Evolutionary conservation across 2,888 invertebrate genomes (phyloP), one percentile per base, ranked within the genome.

Genomic region (Candidula unifasciata): DNA sequence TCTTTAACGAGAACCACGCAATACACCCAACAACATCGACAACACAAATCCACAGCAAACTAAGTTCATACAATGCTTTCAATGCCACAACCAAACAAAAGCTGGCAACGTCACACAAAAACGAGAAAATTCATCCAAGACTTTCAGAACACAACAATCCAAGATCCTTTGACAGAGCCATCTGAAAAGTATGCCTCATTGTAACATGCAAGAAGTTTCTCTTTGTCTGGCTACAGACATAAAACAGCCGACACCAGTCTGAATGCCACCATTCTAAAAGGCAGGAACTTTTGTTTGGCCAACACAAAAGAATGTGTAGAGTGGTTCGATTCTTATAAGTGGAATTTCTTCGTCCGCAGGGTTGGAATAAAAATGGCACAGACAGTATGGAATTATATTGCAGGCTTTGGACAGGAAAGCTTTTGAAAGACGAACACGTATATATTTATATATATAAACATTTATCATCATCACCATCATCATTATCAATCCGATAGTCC

Each of bases 271-370:
- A 54, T 74, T 52, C n/a, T 54, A 30, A 54, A 52, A 24, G 52
- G 74, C 18, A 52, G 30, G n/a, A 16, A 71, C 74, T 74, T 74
- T 73, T 74, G 30, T 74, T 74, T 74, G 30, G 35, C 16, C 6
- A 54, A 30, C 13, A 54, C 74, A 74, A 74, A 44, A 54, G 74
- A 54, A 54, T 54, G 5, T 54, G 74, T 35, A 27, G 54, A 27
- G 74, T 13, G 27, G 30, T 27, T 44, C 73, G 3, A 73, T 13
- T 44, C 44, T 44, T 44, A 13, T 6, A 10, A 13, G 44, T 6
- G 8, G 13, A 13, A 44, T 10, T 44, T 44, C 44, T 44, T 44
- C 44, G 44, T 44, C 44, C 13, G 44, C 44, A 44, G 44, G 44
- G 8, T n/a, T n/a, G n/a, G n/a, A n/a, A 6, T 44, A 44, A 10